These are phyloP conservation scores for Microchrysa polita DNA, from an alignment of 2,888 invertebrate genomes.

Conservation along the genomic window DNA sequence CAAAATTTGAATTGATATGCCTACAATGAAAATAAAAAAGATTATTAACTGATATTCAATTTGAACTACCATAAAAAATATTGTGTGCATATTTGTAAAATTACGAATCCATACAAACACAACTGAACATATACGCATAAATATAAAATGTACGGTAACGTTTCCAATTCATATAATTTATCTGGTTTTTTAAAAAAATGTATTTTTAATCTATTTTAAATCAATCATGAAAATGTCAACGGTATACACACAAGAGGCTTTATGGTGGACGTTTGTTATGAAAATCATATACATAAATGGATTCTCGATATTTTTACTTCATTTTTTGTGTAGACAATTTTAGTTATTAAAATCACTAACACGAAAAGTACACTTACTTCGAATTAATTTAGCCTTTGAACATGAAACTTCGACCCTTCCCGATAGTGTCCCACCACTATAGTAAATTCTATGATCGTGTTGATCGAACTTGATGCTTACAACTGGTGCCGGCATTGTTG, in stretches of 20 bases:
- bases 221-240: too few relatives aligned
- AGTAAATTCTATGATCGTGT: constrained; percentile 48
- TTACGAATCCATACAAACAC: too few relatives aligned
- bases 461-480: constrained; percentile 50
- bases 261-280: too few relatives aligned
- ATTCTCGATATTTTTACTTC: too few relatives aligned
- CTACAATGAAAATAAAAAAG: constrained; percentile 55
- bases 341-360: too few relatives aligned
- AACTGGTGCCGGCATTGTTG: constrained; percentile 19
- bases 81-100: too few relatives aligned
- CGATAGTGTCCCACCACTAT: constrained; percentile 62
- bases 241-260: not conserved
- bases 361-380: constrained; percentile 25
- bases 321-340: too few relatives aligned
- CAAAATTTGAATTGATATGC: constrained; percentile 63
- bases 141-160: not conserved
- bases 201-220: too few relatives aligned
- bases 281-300: too few relatives aligned
- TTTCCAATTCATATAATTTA: not conserved
- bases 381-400: constrained; percentile 7
- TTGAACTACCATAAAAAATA: too few relatives aligned
- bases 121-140: too few relatives aligned
- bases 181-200: not conserved
- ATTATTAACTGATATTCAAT: too few relatives aligned
- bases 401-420: constrained; percentile 57